Base-by-base conservation (phyloP, 2,888 invertebrate species). In the Lasioglossum figueresi region DNA sequence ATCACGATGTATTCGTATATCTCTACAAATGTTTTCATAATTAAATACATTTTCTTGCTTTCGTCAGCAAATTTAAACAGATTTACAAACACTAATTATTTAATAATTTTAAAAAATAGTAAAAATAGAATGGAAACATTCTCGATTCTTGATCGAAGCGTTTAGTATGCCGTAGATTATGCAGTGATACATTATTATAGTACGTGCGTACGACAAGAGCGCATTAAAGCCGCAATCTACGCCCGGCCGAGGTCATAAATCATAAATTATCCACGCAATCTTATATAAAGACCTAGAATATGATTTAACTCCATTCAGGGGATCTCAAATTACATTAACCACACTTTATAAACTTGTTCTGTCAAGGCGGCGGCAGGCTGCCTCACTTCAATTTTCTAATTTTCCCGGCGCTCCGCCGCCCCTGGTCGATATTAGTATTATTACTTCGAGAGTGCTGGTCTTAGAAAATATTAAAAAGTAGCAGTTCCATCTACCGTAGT, bases 391-490 rank as follows among this genome's bases (percentile, higher is more conserved):
- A 78, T 74, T 83, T 70, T 84, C 48, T 48, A 74, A 74, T 83
- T 78, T 78, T 8, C 70, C 6, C 40, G 0, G n/a, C 23, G n/a
- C 45, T 63, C 48, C 16, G 8, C 6, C 4, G 10, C 2, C 23
- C 6, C 4, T 16, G 23, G 27, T 31, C 45, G 43, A 66, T 76
- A 34, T 27, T 63, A 63, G 43, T 83, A 59, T 83, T 66, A 83
- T 73, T 66, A 68, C 83, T 76, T 73, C 43, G 52, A n/a, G 37
- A 43, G 37, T 23, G 23, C 5, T 19, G 43, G 27, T 12, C 63
- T 72, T 23, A 52, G 63, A 82, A 82, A 77, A 56, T 56, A 77
- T 83, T 83, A 43, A 68, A 78, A 77, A 70, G 56, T 59, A 27
- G 31, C 23, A 52, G 45, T 66, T 59, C 40, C 14, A 27, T 19